A percentile compares a stretch with the other conserved stretches of the same genome.
phyloP scores from a whole-genome alignment of 2,888 invertebrate species.

The Sarcophaga rosellei region DNA sequence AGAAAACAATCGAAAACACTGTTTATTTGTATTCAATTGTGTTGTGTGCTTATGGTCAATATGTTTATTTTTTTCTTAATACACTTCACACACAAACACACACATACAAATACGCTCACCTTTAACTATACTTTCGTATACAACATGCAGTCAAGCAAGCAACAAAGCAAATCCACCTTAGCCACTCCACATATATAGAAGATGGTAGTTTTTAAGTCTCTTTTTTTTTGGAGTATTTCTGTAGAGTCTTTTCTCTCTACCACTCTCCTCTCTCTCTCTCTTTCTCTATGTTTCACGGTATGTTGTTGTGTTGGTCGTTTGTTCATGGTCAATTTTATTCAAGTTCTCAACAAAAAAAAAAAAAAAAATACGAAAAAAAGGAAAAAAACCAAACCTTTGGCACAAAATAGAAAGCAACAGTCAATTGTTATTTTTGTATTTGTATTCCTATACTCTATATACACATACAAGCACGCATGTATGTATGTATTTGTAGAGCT shows the following conservation, averaged over 20 bases:
- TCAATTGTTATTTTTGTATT: slow-evolving; percentile 63
- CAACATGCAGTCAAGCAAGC: not conserved
- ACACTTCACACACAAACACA: slow-evolving; percentile 34
- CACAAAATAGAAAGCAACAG: slow-evolving; percentile 64
- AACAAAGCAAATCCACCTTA: slow-evolving; percentile 52
- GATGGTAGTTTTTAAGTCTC: too few species aligned
- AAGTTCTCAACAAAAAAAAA: not conserved
- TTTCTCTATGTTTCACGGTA: not conserved
- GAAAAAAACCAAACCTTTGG: slow-evolving; percentile 12
- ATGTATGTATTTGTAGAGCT: slow-evolving; percentile 17
- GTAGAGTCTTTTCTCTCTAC: not conserved
- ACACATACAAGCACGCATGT: slow-evolving; percentile 1
- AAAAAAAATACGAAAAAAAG: too few species aligned
- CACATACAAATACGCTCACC: not conserved
- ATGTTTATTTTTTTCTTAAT: slow-evolving; percentile 57
- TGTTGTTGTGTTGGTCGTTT: slow-evolving; percentile 32
- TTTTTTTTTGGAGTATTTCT: too few species aligned
- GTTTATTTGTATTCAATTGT: slow-evolving; percentile 39
- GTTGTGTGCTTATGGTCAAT: slow-evolving; percentile 67
- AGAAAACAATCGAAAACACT: slow-evolving; percentile 30
- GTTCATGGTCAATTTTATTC: slow-evolving; percentile 51
- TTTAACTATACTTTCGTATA: not conserved
- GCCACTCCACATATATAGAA: not conserved
- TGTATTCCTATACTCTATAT: slow-evolving; percentile 34
- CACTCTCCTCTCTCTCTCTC: not conserved